Evolutionary conservation across 2,113 vertebrate species (phyloP).

Genomic region (Ariopsis seemanni): DNA sequence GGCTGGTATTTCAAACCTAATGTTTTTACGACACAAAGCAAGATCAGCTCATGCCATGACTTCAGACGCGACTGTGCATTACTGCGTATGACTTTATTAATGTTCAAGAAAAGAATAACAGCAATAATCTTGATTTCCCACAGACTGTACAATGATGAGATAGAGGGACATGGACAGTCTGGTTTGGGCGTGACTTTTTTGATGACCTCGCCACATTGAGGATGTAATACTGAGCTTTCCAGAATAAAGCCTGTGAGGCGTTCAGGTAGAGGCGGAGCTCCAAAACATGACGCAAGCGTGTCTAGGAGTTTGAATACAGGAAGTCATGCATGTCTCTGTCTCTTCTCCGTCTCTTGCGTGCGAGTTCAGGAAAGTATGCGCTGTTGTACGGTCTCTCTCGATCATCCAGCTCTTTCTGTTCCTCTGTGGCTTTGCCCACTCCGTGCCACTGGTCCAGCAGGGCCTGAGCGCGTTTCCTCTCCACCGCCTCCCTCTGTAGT

Average conservation of each 20-base stretch:
- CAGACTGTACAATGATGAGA: not conserved
- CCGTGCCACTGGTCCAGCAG: constrained; percentile 70
- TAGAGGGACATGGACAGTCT: not conserved
- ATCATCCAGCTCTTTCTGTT: constrained; percentile 65
- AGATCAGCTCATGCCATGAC: not conserved
- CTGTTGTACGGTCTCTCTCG: constrained; percentile 81
- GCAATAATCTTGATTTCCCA: not conserved
- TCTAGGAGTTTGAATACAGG: not conserved
- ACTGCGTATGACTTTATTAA: not conserved
- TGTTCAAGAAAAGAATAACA: not conserved
- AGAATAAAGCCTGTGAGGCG: not conserved
- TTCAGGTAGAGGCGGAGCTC: not conserved
- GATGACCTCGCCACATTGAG: not conserved
- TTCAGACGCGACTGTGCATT: not conserved
- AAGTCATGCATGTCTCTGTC: constrained; percentile 55
- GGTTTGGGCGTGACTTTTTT: not conserved
- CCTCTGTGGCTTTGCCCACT: constrained; percentile 46
- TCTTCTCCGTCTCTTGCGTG: constrained; percentile 70
- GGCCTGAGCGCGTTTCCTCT: constrained; percentile 72
- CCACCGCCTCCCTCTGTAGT: constrained; percentile 75
- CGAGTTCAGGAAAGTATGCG: constrained; percentile 84
- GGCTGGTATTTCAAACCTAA: too few relatives aligned
- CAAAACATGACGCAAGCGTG: not conserved
- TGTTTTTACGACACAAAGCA: not conserved
- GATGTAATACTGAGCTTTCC: not conserved